Evolutionary conservation across 2,113 vertebrate genomes (phyloP).

Genomic region (Perca fluviatilis): DNA sequence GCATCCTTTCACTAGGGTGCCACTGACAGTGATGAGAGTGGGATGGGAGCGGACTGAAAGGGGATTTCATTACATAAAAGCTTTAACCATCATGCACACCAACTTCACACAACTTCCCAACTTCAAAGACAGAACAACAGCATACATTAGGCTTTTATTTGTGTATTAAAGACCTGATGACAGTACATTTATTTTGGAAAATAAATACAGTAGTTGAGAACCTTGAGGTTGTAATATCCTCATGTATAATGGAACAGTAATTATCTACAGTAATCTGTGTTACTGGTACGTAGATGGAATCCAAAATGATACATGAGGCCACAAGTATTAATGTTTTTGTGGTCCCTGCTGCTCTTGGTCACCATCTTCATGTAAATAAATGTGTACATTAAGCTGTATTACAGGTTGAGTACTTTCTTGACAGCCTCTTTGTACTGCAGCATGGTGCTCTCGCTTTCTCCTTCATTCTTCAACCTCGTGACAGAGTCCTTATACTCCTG

Average conservation of each 20-base stretch:
- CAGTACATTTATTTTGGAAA: constrained; percentile 21
- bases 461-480: constrained; percentile 89
- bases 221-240: constrained; percentile 1
- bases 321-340: not conserved
- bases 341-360: constrained; percentile 9
- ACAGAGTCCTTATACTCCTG: constrained; percentile 89
- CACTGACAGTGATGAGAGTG: constrained; percentile 19
- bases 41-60: constrained; percentile 15
- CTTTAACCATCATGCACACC: not conserved
- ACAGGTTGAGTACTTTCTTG: constrained; percentile 87
- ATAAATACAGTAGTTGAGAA: constrained; percentile 51
- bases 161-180: constrained; percentile 29
- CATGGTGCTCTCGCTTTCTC: constrained; percentile 87
- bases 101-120: not conserved
- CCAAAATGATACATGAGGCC: not conserved
- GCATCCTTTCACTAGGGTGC: constrained; percentile 57
- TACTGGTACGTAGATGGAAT: not conserved
- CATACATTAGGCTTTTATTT: constrained; percentile 48
- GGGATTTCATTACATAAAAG: constrained; percentile 19
- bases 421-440: constrained; percentile 92
- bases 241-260: not conserved
- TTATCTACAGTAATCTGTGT: constrained; percentile 7
- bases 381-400: constrained; percentile 15
- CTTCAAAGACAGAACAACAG: constrained; percentile 1
- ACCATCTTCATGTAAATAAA: constrained; percentile 16